phyloP scores from a whole-genome alignment of 2,113 vertebrate genomes.

The Phocoena sinus region DNA sequence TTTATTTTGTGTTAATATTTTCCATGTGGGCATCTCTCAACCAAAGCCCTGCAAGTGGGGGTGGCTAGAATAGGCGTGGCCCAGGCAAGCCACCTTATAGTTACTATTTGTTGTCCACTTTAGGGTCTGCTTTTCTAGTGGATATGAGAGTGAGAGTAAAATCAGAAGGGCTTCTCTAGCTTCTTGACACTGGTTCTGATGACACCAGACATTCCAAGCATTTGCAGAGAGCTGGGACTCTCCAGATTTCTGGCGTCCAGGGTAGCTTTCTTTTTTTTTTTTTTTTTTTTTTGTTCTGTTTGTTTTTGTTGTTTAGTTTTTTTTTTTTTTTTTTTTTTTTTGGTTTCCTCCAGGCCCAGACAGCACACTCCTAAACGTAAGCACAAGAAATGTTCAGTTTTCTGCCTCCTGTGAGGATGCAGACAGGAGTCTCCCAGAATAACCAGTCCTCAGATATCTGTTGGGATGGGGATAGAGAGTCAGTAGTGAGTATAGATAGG shows the following conservation, averaged over 20 bases:
- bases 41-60: background rate
- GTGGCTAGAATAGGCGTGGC: background rate
- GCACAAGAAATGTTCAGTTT: background rate
- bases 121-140: background rate
- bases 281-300: no score
- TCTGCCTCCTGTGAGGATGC: background rate
- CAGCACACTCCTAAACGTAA: background rate
- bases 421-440: background rate
- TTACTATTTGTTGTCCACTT: background rate
- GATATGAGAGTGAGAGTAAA: background rate
- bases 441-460: background rate
- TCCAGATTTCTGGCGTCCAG: background rate
- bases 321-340: background rate
- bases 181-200: background rate
- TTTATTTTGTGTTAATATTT: slow-evolving; percentile 54
- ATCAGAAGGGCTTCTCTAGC: background rate
- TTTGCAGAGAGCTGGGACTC: background rate
- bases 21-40: background rate
- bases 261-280: background rate
- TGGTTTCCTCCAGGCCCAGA: background rate
- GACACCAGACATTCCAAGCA: background rate
- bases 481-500: background rate
- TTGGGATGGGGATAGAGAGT: background rate
- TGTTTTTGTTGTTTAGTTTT: no score
- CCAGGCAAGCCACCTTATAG: background rate